Evolutionary conservation across 2,113 vertebrate species (phyloP).

Genomic region (Melanocharis versteri): DNA sequence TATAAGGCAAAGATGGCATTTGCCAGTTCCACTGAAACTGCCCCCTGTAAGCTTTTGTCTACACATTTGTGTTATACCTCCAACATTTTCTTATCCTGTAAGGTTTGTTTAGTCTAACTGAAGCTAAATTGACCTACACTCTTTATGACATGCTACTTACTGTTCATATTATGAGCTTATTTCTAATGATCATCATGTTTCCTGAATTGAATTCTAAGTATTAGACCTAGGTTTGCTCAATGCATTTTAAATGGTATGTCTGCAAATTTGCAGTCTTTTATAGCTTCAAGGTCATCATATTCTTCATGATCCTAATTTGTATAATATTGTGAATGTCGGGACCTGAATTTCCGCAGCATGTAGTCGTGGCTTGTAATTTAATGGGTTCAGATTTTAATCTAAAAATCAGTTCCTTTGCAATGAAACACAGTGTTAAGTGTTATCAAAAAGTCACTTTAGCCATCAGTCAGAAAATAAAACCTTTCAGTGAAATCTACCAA

Average conservation of each 20-base stretch:
- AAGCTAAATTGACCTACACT: background rate
- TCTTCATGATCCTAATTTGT: conserved; percentile 42
- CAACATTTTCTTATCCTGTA: background rate
- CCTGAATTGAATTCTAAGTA: conserved; percentile 39
- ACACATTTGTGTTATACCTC: background rate
- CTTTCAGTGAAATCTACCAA: background rate
- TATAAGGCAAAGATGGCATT: background rate
- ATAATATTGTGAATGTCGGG: background rate
- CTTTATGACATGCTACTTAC: background rate
- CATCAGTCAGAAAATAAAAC: background rate
- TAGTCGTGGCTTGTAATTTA: conserved; percentile 21
- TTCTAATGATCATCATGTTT: conserved; percentile 18
- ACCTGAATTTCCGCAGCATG: conserved; percentile 16
- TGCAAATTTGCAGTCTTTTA: conserved; percentile 40
- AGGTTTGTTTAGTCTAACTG: background rate
- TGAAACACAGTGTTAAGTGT: background rate
- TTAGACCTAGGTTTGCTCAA: conserved; percentile 4
- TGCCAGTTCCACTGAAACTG: background rate
- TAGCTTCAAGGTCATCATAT: conserved; percentile 40
- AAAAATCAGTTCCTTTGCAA: background rate
- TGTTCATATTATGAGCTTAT: background rate
- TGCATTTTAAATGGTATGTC: conserved; percentile 26
- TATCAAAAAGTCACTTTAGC: background rate
- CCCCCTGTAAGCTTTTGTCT: background rate
- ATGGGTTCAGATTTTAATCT: conserved; percentile 2